These are phyloP conservation scores for Eubasilissa regina DNA, from an alignment of 1,140 invertebrate genomes.

Conservation along the genomic window DNA sequence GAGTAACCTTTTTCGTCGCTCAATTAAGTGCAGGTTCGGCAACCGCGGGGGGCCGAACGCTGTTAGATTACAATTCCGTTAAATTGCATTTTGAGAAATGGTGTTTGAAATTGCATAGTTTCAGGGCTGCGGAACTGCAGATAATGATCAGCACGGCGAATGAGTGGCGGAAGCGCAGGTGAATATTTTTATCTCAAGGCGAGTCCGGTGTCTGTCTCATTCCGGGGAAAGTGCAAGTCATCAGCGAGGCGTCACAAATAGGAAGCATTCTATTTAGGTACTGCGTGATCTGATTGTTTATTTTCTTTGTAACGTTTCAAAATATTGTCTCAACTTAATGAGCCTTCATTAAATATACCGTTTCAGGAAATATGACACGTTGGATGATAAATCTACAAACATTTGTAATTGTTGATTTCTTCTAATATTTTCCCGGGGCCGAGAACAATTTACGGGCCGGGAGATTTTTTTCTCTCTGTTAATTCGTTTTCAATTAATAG, in stretches of 20 bases:
- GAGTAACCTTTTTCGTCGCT: conserved; percentile 2
- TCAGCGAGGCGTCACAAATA: neutral
- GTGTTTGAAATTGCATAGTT: conserved; percentile 21
- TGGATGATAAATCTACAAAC: too few relatives aligned
- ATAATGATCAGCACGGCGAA: conserved; percentile 17
- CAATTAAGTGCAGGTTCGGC: neutral
- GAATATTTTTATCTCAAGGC: conserved; percentile 9
- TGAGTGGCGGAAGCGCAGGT: conserved; percentile 30
- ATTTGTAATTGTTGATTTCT: too few relatives aligned
- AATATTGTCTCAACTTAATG: too few relatives aligned
- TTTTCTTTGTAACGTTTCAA: too few relatives aligned
- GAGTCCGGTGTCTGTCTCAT: neutral
- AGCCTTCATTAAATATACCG: too few relatives aligned
- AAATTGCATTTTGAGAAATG: conserved; percentile 1
- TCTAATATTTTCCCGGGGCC: too few relatives aligned
- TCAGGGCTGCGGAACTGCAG: conserved; percentile 33
- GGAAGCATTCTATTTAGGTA: neutral
- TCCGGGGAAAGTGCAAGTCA: conserved; percentile 18
- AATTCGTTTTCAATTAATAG: too few relatives aligned
- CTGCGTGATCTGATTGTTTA: too few relatives aligned
- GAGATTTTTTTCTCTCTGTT: too few relatives aligned
- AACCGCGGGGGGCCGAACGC: neutral
- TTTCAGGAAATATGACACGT: too few relatives aligned
- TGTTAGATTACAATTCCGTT: neutral
- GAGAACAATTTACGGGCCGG: too few relatives aligned